Evolutionary conservation across 2,113 vertebrate species (phyloP).

Genomic region (Neodontobutis hainanensis): DNA sequence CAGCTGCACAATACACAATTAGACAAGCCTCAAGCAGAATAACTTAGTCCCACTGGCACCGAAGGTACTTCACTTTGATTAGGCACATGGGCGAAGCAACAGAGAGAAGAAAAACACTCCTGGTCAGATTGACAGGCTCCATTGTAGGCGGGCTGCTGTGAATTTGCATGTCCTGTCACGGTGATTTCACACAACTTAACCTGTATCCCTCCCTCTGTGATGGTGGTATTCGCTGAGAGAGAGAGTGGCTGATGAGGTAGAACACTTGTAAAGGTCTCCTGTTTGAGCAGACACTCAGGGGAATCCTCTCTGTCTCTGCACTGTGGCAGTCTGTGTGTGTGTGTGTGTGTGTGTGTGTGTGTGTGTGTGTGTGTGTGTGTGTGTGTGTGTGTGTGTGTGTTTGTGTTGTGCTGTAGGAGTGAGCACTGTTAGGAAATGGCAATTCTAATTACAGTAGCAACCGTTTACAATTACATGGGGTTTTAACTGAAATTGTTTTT

Average conservation of each 20-base stretch:
- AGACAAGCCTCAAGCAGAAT: constrained; percentile 27
- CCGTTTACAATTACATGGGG: constrained; percentile 45
- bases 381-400: constrained; percentile 18
- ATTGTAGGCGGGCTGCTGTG: constrained; percentile 63
- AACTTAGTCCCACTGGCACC: constrained; percentile 11
- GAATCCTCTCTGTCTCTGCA: constrained; percentile 37
- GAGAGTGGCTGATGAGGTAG: constrained; percentile 57
- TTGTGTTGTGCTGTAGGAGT: constrained; percentile 23
- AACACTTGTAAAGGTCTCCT: constrained; percentile 71
- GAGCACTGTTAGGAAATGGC: constrained; percentile 46
- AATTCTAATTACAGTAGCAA: constrained; percentile 61
- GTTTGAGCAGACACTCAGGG: constrained; percentile 51
- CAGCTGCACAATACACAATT: constrained; percentile 13
- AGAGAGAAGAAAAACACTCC: constrained; percentile 17
- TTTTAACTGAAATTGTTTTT: constrained; percentile 46
- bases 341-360: constrained; percentile 10
- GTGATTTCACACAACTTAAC: constrained; percentile 77
- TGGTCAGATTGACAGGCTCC: constrained; percentile 57
- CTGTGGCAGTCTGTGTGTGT: constrained; percentile 4
- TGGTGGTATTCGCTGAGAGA: constrained; percentile 29
- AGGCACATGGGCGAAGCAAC: not conserved
- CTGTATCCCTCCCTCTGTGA: constrained; percentile 66
- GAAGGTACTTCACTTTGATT: constrained; percentile 28
- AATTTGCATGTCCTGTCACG: constrained; percentile 73
- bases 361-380: constrained; percentile 8